These are phyloP conservation scores for Pollachius pollachius DNA, from an alignment of 2,113 vertebrate species.

Conservation along the genomic window DNA sequence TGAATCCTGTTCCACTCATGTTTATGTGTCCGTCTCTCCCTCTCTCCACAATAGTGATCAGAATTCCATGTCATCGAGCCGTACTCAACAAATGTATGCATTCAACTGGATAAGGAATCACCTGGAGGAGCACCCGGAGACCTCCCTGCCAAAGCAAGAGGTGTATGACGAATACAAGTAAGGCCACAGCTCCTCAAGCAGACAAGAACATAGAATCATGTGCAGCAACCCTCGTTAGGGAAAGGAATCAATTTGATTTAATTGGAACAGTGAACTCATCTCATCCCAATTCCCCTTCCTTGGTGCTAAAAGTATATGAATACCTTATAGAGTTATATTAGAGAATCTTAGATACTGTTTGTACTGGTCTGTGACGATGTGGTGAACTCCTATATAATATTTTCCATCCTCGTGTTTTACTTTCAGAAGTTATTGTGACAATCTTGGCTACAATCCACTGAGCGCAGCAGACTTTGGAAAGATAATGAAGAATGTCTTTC, in stretches of 20 bases:
- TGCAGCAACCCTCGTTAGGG: no score
- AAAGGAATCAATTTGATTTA: no score
- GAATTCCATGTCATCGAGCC: slow-evolving; percentile 95
- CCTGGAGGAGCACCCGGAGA: slow-evolving; percentile 97
- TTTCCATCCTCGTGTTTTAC: not conserved
- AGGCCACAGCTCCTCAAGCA: slow-evolving; percentile 46
- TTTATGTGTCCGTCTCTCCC: not conserved
- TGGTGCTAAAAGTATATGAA: no score
- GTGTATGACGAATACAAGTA: slow-evolving; percentile 99
- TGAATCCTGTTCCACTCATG: slow-evolving; percentile 26
- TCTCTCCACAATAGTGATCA: slow-evolving; percentile 79
- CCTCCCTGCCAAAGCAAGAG: slow-evolving; percentile 98
- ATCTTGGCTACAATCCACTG: slow-evolving; percentile 98
- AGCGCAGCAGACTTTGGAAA: slow-evolving; percentile 99
- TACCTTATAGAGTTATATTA: no score
- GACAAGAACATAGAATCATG: no score
- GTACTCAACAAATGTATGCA: slow-evolving; percentile 96
- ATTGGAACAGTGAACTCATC: no score
- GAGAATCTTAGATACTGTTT: no score
- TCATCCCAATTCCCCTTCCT: no score
- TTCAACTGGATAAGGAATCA: slow-evolving; percentile 99
- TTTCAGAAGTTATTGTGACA: slow-evolving; percentile 99
- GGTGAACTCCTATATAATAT: no score
- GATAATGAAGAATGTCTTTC: slow-evolving; percentile 99
- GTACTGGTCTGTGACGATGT: no score